Evolutionary conservation across 1,140 invertebrate genomes (phyloP).

Genomic region (Chrysomallon squamiferum): DNA sequence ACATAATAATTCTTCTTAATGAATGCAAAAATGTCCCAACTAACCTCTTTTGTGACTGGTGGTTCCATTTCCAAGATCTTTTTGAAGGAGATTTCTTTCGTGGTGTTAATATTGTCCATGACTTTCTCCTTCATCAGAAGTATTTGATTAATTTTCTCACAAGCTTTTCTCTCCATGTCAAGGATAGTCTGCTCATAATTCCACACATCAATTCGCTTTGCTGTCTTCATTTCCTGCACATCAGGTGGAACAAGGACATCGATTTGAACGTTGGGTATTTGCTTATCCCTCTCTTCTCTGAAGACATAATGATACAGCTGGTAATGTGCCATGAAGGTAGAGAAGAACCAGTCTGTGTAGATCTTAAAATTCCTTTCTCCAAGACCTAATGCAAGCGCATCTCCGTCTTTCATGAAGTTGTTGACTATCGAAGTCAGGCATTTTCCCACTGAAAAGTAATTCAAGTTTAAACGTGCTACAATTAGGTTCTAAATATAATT

Average conservation of each 20-base stretch:
- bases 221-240: slow-evolving; percentile 21
- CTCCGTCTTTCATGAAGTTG: slow-evolving; percentile 26
- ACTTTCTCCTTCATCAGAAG: slow-evolving; percentile 23
- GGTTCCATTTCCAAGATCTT: slow-evolving; percentile 15
- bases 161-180: slow-evolving; percentile 32
- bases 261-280: slow-evolving; percentile 23
- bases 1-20: too few relatives aligned
- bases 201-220: slow-evolving; percentile 42
- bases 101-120: slow-evolving; percentile 11
- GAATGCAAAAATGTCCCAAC: too few relatives aligned
- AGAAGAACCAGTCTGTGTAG: slow-evolving; percentile 40
- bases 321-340: slow-evolving; percentile 43
- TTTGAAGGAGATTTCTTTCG: slow-evolving; percentile 11
- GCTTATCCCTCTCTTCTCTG: slow-evolving; percentile 28
- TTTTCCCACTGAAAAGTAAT: slow-evolving; percentile 28
- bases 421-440: slow-evolving; percentile 35
- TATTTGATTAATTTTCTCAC: slow-evolving; percentile 24
- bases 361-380: slow-evolving; percentile 40
- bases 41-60: slow-evolving; percentile 38
- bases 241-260: slow-evolving; percentile 23
- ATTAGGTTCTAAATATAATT: neutral
- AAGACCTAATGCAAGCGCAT: slow-evolving; percentile 18
- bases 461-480: neutral
- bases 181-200: slow-evolving; percentile 40
- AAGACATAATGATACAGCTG: slow-evolving; percentile 45